Conservation (phyloP, 2,888 invertebrate species). For the Tortricodes alternella region DNA sequence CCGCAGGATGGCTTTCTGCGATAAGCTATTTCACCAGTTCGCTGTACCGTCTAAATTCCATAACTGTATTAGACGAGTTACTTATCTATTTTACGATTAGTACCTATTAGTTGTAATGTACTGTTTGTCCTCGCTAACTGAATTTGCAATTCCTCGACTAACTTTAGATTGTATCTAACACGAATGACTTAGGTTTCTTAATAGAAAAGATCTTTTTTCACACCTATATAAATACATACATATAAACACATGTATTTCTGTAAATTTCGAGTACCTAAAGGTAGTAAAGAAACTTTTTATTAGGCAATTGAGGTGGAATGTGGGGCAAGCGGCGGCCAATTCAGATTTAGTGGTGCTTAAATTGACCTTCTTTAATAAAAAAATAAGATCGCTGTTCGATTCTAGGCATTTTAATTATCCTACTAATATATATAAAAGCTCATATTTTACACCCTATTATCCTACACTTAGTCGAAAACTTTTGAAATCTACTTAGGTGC, state of each 20-base stretch:
- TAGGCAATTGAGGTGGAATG: conserved; percentile 33
- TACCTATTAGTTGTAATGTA: too few relatives aligned
- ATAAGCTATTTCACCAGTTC: conserved; percentile 32
- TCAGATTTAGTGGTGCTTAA: conserved; percentile 52
- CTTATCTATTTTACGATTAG: background rate
- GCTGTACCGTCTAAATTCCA: conserved; percentile 35
- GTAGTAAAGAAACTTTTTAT: conserved; percentile 32
- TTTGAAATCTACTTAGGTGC: conserved; percentile 40
- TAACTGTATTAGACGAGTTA: conserved; percentile 34
- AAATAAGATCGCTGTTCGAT: conserved; percentile 41
- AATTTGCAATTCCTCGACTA: conserved; percentile 19
- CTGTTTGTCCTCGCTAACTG: conserved; percentile 18
- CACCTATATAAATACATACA: too few relatives aligned
- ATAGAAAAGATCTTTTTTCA: background rate
- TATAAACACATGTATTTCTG: too few relatives aligned
- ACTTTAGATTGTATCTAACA: conserved; percentile 6
- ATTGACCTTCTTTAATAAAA: conserved; percentile 49
- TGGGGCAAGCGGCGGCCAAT: conserved; percentile 43
- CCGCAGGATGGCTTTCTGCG: conserved; percentile 22
- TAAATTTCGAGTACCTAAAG: too few relatives aligned
- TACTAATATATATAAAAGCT: conserved; percentile 44
- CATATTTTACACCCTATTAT: conserved; percentile 38
- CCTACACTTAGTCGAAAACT: conserved; percentile 35
- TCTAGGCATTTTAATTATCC: conserved; percentile 42
- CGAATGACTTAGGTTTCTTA: background rate